A percentile compares a stretch with the other conserved stretches of the same genome.
These are phyloP conservation scores for Corynorhinus townsendii DNA, from an alignment of 2,113 vertebrate species.

Conservation along the genomic window DNA sequence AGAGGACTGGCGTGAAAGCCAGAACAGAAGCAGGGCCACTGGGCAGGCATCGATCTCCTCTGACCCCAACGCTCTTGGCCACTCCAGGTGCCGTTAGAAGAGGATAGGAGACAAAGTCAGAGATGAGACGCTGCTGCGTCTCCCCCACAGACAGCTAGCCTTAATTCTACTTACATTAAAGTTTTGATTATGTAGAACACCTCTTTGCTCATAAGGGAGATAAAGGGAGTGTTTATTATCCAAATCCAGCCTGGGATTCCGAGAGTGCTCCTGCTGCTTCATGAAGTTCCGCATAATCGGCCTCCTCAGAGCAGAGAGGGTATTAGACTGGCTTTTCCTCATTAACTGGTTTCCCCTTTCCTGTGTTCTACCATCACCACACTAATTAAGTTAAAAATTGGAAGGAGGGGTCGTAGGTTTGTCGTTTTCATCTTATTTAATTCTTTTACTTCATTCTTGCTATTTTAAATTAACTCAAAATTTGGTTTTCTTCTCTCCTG, in stretches of 20 bases:
- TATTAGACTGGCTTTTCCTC: fast-evolving
- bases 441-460: background rate
- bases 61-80: background rate
- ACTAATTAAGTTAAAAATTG: background rate
- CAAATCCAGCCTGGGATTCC: background rate
- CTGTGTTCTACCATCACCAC: background rate
- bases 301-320: background rate
- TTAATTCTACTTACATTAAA: background rate
- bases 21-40: background rate
- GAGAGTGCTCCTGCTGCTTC: background rate
- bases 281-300: background rate
- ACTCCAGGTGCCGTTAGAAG: background rate
- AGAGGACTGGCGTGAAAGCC: fast-evolving
- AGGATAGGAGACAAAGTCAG: background rate
- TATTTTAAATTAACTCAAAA: background rate
- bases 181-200: background rate
- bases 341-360: background rate
- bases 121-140: background rate
- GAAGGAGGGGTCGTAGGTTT: background rate
- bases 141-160: background rate
- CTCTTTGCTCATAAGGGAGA: background rate
- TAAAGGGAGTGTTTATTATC: background rate
- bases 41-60: fast-evolving
- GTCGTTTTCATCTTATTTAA: background rate
- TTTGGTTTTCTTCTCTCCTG: background rate